phyloP scores from a whole-genome alignment of 2,888 invertebrate species.

The Thecocarcelia acutangulata region DNA sequence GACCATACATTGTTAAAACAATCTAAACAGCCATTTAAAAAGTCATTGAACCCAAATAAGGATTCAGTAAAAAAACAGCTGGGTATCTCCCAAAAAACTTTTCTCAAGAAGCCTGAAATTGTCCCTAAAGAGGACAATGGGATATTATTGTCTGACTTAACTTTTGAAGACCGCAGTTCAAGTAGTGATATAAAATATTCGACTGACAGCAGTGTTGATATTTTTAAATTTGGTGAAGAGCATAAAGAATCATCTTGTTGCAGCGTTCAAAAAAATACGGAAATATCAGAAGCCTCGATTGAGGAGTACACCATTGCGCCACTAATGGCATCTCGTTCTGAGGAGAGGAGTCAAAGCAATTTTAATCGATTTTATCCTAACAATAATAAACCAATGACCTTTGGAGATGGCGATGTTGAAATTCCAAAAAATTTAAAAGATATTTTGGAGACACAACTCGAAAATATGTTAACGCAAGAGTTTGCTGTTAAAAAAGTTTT shows the following conservation, averaged over 20 bases:
- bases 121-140: slow-evolving; percentile 46
- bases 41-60: slow-evolving; percentile 26
- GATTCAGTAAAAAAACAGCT: not conserved
- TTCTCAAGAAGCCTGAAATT: slow-evolving; percentile 30
- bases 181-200: slow-evolving; percentile 69
- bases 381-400: slow-evolving; percentile 58
- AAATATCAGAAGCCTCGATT: slow-evolving; percentile 52
- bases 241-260: not conserved
- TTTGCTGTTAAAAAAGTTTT: slow-evolving; percentile 71
- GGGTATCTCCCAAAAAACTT: slow-evolving; percentile 3
- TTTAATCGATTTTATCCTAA: slow-evolving; percentile 70
- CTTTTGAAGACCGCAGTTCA: slow-evolving; percentile 70
- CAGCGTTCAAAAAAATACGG: not conserved
- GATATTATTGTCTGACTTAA: not conserved
- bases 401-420: slow-evolving; percentile 71
- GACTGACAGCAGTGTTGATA: slow-evolving; percentile 38
- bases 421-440: slow-evolving; percentile 72
- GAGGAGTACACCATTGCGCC: slow-evolving; percentile 71
- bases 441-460: slow-evolving; percentile 71
- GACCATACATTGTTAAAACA: slow-evolving; percentile 16
- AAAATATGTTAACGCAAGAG: slow-evolving; percentile 73
- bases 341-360: slow-evolving; percentile 54
- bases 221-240: not conserved
- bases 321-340: slow-evolving; percentile 56
- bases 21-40: slow-evolving; percentile 28